Base-by-base conservation (phyloP, 2,888 invertebrate genomes). In the Andrena minutula region DNA sequence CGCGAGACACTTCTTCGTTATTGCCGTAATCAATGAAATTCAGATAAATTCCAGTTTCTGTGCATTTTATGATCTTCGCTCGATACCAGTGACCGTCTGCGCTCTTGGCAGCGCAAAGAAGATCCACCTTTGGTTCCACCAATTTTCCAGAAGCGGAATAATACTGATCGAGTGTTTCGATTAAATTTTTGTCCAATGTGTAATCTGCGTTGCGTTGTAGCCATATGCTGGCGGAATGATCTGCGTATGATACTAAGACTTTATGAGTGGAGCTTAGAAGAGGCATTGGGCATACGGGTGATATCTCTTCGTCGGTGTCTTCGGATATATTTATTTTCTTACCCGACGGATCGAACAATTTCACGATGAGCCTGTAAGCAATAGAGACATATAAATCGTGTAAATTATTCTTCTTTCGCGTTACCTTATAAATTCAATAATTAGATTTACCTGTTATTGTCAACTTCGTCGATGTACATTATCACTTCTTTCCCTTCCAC, bases 1-100 rank as follows among this genome's bases (percentile, higher is more conserved):
- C 94, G 75, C 88, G 92, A 0, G 94, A 76, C 0, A 97, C 90
- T 5, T 94, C 93, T 92, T 97, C 97, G 0, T 94, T 92, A 91
- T 97, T 96, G 53, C 97, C 97, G 83, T 97, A 97, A 92, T 97
- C 97, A 0, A 96, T 91, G 90, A 95, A 97, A 2, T 95, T 95
- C 0, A 96, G 95, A 30, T 93, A 94, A 26, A 94, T 95, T 23
- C 93, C 94, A 20, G 47, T 81, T 1, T 95, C 95, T 16, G 94
- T 94, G 4, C 93, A 89, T 65, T 93, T 93, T 12, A 94, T 51
- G 26, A 97, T 95, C 80, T 94, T 95, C 2, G 95, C 96, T 63
- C 97, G 95, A 90, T 97, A 97, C 97, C 97, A 97, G 91, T 96
- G 96, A 2, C 95, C 95, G 91, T 97, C 97, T 0, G 89, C 75